A percentile compares a stretch with the other conserved stretches of the same genome.
These are phyloP conservation scores for Hippopotamus amphibius DNA, from an alignment of 2,113 vertebrate genomes.

Conservation along the genomic window DNA sequence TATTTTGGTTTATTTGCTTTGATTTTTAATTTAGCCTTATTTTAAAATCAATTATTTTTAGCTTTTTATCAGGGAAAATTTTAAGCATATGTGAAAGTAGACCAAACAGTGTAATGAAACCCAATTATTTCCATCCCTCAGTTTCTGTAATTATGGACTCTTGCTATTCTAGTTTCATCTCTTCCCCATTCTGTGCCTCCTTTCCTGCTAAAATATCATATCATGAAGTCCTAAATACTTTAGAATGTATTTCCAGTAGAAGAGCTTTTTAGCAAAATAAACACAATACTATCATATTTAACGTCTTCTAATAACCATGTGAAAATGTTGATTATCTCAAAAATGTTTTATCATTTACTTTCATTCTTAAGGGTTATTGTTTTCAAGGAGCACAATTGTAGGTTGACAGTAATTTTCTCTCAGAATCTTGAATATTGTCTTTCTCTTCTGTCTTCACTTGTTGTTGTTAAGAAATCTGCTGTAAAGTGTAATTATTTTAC, in stretches of 20 bases:
- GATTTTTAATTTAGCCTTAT: slow-evolving; percentile 15
- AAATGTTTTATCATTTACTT: slow-evolving; percentile 34
- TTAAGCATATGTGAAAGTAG: slow-evolving; percentile 12
- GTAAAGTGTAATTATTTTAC: not conserved
- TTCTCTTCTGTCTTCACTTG: not conserved
- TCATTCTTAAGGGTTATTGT: slow-evolving; percentile 1
- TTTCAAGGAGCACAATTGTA: not conserved
- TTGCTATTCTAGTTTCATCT: not conserved
- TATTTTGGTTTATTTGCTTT: slow-evolving; percentile 17
- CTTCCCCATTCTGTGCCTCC: not conserved
- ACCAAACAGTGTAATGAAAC: not conserved
- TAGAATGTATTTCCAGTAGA: not conserved
- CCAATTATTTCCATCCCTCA: not conserved
- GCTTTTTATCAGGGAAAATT: not conserved
- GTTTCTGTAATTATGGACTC: not conserved
- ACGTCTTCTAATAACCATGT: not conserved
- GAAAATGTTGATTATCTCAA: not conserved
- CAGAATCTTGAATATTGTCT: not conserved
- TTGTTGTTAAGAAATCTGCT: not conserved
- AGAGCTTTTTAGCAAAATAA: not conserved
- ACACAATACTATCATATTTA: not conserved
- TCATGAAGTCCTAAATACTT: slow-evolving; percentile 25
- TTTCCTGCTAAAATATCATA: slow-evolving; percentile 20
- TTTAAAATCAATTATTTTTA: not conserved
- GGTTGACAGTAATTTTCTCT: slow-evolving; percentile 44